These are phyloP conservation scores for Malurus cyaneus DNA, from an alignment of 2,113 vertebrate genomes.

Conservation along the genomic window DNA sequence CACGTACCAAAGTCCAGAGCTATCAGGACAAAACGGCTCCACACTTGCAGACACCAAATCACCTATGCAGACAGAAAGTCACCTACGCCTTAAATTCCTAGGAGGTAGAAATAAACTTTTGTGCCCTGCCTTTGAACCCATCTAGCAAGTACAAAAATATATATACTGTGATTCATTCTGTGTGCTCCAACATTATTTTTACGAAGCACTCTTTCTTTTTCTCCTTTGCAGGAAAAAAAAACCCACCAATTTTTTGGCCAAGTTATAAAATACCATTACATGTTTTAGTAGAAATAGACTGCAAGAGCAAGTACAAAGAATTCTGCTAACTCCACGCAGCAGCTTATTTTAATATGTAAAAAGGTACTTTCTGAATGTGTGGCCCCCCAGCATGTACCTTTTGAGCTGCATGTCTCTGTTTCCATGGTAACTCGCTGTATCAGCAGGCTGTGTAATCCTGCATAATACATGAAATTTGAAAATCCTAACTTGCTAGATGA, in stretches of 20 bases:
- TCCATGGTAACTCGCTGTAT: not conserved
- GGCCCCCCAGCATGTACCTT: conserved; percentile 27
- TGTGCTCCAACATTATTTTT: not conserved
- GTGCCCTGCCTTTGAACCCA: conserved; percentile 11
- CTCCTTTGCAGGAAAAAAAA: not conserved
- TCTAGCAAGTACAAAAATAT: not conserved
- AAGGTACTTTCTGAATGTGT: not conserved
- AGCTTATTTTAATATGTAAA: conserved; percentile 16
- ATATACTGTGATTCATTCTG: not conserved
- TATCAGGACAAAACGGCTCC: not conserved
- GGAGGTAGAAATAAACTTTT: not conserved
- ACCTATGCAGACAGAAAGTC: not conserved
- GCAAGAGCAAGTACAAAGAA: not conserved
- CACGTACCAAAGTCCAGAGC: not conserved
- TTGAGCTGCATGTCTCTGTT: not conserved
- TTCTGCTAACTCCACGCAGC: not conserved
- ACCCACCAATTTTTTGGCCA: not conserved
- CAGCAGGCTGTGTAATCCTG: not conserved
- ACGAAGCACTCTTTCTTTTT: not conserved
- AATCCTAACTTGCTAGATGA: not conserved
- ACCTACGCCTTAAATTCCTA: not conserved
- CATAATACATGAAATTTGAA: conserved; percentile 33
- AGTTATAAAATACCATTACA: not conserved
- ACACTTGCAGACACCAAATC: not conserved
- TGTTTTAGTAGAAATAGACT: not conserved